Evolutionary conservation across 2,888 invertebrate species (phyloP).

Genomic region (Drosophila lacicola): DNA sequence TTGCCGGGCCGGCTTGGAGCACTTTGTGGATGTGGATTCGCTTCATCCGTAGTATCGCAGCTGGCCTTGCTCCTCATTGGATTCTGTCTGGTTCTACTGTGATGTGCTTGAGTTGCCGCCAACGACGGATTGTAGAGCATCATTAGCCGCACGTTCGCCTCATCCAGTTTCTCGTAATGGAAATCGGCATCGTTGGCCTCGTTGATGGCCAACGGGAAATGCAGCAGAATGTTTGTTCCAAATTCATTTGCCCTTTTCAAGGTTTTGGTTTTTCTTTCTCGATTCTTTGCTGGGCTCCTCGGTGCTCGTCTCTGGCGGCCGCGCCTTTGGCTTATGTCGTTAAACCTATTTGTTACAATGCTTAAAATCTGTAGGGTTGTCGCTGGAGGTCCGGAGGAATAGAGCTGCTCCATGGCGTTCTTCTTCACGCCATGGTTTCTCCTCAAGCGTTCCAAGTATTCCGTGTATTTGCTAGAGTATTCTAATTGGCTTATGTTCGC

Average conservation of each 20-base stretch:
- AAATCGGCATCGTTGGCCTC: constrained; percentile 47
- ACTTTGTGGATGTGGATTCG: background rate
- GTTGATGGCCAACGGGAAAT: constrained; percentile 66
- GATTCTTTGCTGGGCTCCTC: background rate
- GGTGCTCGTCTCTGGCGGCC: constrained; percentile 33
- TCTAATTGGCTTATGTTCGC: constrained; percentile 89
- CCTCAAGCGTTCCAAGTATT: constrained; percentile 86
- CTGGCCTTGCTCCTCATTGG: constrained; percentile 13
- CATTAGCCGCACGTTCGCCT: constrained; percentile 82
- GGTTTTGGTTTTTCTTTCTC: background rate
- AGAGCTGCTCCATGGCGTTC: background rate
- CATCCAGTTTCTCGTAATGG: constrained; percentile 74
- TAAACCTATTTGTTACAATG: constrained; percentile 66
- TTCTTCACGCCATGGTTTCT: constrained; percentile 10
- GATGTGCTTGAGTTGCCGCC: constrained; percentile 33
- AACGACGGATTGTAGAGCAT: constrained; percentile 78
- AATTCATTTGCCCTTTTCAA: background rate
- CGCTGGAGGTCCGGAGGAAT: constrained; percentile 4
- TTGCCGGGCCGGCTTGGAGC: constrained; percentile 3
- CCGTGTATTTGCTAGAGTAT: constrained; percentile 87
- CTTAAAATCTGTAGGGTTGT: constrained; percentile 69
- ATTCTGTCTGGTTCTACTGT: background rate
- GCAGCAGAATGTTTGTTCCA: constrained; percentile 60
- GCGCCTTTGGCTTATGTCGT: constrained; percentile 47
- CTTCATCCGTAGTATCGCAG: constrained; percentile 10